phyloP scores from a whole-genome alignment of 2,797 vertebrate genomes.

The Onychomys torridus region DNA sequence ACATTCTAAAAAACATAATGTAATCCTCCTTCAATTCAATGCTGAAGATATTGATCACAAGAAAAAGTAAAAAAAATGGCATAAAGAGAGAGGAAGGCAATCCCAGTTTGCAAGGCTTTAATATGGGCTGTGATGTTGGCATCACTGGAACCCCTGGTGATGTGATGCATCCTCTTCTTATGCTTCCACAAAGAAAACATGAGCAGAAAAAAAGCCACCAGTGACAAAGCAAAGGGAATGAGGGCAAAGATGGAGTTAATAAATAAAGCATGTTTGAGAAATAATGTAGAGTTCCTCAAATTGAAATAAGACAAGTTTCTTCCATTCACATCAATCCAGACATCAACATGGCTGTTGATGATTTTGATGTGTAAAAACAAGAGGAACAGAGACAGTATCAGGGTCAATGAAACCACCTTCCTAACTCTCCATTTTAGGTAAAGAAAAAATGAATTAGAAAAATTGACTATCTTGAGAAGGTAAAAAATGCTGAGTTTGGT shows the following conservation, averaged over 20 bases:
- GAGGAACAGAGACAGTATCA: background rate
- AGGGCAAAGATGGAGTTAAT: background rate
- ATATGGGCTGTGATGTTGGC: background rate
- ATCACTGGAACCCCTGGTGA: background rate
- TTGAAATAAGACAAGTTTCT: background rate
- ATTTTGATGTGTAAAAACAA: background rate
- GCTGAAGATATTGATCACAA: background rate
- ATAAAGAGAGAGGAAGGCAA: background rate
- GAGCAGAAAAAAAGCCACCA: background rate
- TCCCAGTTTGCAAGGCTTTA: background rate
- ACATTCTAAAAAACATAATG: fast-evolving
- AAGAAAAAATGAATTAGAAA: conserved; percentile 49
- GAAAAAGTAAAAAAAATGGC: background rate
- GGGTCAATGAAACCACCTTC: background rate
- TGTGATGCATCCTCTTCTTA: background rate
- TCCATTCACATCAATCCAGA: background rate
- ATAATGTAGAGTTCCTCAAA: fast-evolving
- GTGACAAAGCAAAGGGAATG: background rate
- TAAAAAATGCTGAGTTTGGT: conserved; percentile 37
- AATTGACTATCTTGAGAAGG: conserved; percentile 52
- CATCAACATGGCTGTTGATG: background rate
- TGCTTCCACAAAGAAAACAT: background rate
- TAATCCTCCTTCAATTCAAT: background rate
- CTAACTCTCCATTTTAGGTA: conserved; percentile 41
- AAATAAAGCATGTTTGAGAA: background rate